phyloP scores from a whole-genome alignment of 2,888 invertebrate genomes.

The Cacoxenus indagator region DNA sequence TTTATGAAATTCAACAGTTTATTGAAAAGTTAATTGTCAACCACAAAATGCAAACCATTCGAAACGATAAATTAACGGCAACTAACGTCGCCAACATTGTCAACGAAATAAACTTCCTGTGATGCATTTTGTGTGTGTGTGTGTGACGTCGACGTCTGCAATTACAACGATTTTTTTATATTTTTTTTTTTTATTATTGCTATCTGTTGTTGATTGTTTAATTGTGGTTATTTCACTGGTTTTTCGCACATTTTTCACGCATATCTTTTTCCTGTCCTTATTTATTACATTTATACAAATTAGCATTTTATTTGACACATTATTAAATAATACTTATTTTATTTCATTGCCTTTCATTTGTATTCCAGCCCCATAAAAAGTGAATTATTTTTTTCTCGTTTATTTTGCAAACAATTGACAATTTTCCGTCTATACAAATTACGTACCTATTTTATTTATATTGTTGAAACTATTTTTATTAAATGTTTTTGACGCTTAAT shows the following conservation, averaged over 20 bases:
- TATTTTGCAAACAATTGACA: conserved; percentile 36
- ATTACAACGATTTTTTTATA: conserved; percentile 9
- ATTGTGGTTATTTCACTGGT: conserved; percentile 56
- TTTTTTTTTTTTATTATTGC: conserved; percentile 37
- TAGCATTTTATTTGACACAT: conserved; percentile 36
- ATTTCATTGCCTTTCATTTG: conserved; percentile 17
- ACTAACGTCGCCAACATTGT: conserved; percentile 52
- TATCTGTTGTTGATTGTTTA: conserved; percentile 59
- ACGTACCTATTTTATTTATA: background rate
- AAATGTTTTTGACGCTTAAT: background rate
- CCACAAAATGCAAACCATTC: conserved; percentile 22
- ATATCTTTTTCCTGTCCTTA: background rate
- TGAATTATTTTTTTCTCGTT: conserved; percentile 40
- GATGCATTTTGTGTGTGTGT: too few relatives aligned
- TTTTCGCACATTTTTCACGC: background rate
- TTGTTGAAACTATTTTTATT: conserved; percentile 23
- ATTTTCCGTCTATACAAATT: conserved; percentile 23
- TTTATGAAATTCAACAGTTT: conserved; percentile 38
- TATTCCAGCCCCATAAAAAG: conserved; percentile 17
- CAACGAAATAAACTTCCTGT: conserved; percentile 53
- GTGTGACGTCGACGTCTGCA: background rate
- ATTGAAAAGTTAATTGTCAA: conserved; percentile 53
- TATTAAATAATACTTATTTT: conserved; percentile 25
- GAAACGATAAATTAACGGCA: conserved; percentile 58
- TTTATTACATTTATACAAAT: conserved; percentile 24